A percentile compares a stretch with the other conserved stretches of the same genome.
phyloP scores from a whole-genome alignment of 2,888 invertebrate species.

The Prosopocoilus inquinatus region DNA sequence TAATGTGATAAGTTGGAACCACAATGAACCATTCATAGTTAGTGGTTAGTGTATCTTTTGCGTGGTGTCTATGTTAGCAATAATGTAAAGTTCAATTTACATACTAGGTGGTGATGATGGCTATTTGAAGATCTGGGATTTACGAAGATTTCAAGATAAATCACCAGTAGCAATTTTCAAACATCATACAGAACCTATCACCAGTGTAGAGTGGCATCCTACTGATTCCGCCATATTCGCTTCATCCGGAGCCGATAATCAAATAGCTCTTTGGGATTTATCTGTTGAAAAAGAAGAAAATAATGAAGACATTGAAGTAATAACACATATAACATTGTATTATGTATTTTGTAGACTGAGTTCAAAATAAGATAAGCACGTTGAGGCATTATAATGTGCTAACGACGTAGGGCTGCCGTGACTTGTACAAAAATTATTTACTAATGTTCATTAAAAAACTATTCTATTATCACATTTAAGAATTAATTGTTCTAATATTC shows the following conservation, averaged over 20 bases:
- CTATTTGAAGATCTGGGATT: slow-evolving; percentile 91
- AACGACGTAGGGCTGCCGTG: too few relatives aligned
- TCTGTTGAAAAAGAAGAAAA: slow-evolving; percentile 79
- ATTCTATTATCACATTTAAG: too few relatives aligned
- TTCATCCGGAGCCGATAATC: slow-evolving; percentile 91
- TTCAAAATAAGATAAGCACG: too few relatives aligned
- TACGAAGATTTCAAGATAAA: slow-evolving; percentile 76
- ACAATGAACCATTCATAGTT: slow-evolving; percentile 82
- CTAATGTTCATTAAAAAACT: too few relatives aligned
- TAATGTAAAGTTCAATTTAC: too few relatives aligned
- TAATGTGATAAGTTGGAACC: slow-evolving; percentile 98
- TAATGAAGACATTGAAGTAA: slow-evolving; percentile 54
- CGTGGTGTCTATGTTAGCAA: too few relatives aligned
- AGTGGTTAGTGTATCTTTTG: slow-evolving; percentile 57
- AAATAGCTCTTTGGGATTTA: slow-evolving; percentile 96
- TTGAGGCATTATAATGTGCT: too few relatives aligned
- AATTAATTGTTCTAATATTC: too few relatives aligned
- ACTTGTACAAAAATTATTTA: too few relatives aligned
- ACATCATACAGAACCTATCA: slow-evolving; percentile 90
- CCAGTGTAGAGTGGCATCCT: slow-evolving; percentile 97
- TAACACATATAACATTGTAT: background rate
- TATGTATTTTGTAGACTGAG: background rate
- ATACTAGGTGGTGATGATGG: slow-evolving; percentile 91
- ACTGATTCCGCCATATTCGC: slow-evolving; percentile 91
- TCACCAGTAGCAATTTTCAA: slow-evolving; percentile 90